Base-by-base conservation (phyloP, 2,113 vertebrate genomes). In the Oreochromis tanganicae region DNA sequence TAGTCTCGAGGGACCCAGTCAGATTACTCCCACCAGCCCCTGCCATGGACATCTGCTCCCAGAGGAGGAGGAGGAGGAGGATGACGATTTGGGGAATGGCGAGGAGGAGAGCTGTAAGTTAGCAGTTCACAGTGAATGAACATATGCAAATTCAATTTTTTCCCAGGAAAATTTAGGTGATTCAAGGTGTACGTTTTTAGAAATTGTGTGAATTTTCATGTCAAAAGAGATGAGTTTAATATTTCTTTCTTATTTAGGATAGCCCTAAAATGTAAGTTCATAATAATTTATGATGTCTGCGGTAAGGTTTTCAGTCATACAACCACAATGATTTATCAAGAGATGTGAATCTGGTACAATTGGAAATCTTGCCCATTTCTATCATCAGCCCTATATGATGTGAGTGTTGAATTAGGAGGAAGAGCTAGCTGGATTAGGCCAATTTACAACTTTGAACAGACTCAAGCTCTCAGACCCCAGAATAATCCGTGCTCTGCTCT, bases 1-100 rank as follows among this genome's bases (percentile, higher is more conserved):
- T 84, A 99, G 97, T 92, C 97, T 98, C 83, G 99, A 99, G 27
- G 96, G 98, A 36, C 96, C 97, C 1, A 97, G 97, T 71, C 98
- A 97, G 93, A 97, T 89, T 5, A 96, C 96, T 68, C 95, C 95
- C 34, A 96, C 96, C 56, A 97, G 97, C 91, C 96, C 96, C 84
- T 97, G 97, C 90, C 96, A 96, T 80, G 86, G 97, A 2, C 97
- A 97, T 91, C 96, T 93, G 88, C 94, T 97, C 66, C 88, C 87
- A 32, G 95, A 94, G 88, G 94, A 95, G n/a, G 94, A 95, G 52
- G 96, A 95, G 54, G 95, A 95, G 21, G 94, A 95, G 8, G 94
- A 95, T 0, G 94, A 95, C 1, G 93, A 95, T 21, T 78, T 94
- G 80, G 94, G 92, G 34, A 95, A 95, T 5, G 96, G 97, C 93